Percentiles rank a stretch among this genome's conserved stretches.
These are phyloP conservation scores for Andrena flavipes DNA, from an alignment of 2,888 invertebrate genomes.

Conservation along the genomic window DNA sequence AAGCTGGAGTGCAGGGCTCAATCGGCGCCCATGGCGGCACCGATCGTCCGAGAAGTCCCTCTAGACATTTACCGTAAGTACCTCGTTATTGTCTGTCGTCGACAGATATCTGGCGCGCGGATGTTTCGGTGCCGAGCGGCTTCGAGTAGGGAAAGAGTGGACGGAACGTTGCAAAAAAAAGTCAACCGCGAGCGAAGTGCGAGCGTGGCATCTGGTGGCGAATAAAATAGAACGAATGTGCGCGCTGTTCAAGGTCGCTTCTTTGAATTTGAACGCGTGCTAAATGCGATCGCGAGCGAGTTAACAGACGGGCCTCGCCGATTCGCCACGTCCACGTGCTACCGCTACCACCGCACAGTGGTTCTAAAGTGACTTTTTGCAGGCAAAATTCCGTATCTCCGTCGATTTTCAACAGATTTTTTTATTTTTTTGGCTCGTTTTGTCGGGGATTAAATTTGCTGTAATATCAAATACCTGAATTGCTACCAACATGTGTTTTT, in stretches of 20 bases:
- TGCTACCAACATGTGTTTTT: too few relatives aligned
- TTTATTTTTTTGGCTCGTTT: too few relatives aligned
- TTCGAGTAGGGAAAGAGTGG: background rate
- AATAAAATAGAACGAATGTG: conserved; percentile 56
- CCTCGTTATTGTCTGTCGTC: background rate
- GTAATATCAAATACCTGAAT: too few relatives aligned
- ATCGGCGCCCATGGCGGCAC: conserved; percentile 89
- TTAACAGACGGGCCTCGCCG: conserved; percentile 41
- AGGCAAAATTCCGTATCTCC: too few relatives aligned
- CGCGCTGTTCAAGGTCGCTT: conserved; percentile 59
- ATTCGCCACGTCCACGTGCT: conserved; percentile 36
- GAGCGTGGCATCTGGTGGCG: conserved; percentile 52
- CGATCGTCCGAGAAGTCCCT: conserved; percentile 90
- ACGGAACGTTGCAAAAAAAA: conserved; percentile 25
- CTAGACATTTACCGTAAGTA: conserved; percentile 89
- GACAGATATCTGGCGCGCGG: background rate
- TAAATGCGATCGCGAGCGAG: conserved; percentile 42
- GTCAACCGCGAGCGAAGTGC: conserved; percentile 27
- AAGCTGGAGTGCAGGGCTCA: conserved; percentile 92
- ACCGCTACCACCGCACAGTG: too few relatives aligned
- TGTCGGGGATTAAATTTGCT: too few relatives aligned
- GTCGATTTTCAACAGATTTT: too few relatives aligned
- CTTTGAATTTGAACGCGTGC: conserved; percentile 49
- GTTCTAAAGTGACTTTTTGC: too few relatives aligned
- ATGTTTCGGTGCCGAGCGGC: background rate